Evolutionary conservation across 2,797 vertebrate genomes (phyloP).

Genomic region (Ispidina picta): DNA sequence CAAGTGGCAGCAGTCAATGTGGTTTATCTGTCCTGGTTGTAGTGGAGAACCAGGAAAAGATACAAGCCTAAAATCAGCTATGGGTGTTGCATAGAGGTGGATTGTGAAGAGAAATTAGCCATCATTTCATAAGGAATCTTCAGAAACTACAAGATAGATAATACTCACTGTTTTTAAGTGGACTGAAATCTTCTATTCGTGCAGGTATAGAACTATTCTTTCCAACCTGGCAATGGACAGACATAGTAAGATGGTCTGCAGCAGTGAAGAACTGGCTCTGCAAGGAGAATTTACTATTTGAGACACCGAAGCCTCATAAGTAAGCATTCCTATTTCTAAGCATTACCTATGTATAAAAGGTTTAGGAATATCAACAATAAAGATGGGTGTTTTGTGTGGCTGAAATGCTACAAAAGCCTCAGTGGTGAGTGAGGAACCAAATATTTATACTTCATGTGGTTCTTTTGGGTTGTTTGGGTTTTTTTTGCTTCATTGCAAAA

Average conservation of each 20-base stretch:
- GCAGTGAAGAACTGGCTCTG: constrained; percentile 58
- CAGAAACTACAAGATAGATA: too few species aligned
- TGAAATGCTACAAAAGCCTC: neutral
- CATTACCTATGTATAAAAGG: neutral
- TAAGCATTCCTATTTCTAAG: neutral
- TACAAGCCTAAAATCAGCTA: too few species aligned
- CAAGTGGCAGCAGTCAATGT: too few species aligned
- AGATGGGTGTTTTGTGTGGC: neutral
- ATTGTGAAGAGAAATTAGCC: too few species aligned
- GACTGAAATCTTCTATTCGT: too few species aligned
- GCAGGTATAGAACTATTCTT: neutral
- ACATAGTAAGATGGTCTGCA: constrained; percentile 39
- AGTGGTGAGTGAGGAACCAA: neutral
- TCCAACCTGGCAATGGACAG: constrained; percentile 43
- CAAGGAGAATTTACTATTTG: neutral
- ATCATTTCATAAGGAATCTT: too few species aligned
- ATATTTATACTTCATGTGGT: neutral
- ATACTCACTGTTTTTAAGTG: too few species aligned
- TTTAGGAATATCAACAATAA: neutral
- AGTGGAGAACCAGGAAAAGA: too few species aligned
- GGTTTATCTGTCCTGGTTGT: too few species aligned
- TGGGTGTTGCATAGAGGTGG: too few species aligned
- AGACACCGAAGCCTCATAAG: neutral
- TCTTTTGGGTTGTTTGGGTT: too few species aligned
- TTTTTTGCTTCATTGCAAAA: neutral